phyloP scores from a whole-genome alignment of 2,888 invertebrate species.

The Acleris cristana region DNA sequence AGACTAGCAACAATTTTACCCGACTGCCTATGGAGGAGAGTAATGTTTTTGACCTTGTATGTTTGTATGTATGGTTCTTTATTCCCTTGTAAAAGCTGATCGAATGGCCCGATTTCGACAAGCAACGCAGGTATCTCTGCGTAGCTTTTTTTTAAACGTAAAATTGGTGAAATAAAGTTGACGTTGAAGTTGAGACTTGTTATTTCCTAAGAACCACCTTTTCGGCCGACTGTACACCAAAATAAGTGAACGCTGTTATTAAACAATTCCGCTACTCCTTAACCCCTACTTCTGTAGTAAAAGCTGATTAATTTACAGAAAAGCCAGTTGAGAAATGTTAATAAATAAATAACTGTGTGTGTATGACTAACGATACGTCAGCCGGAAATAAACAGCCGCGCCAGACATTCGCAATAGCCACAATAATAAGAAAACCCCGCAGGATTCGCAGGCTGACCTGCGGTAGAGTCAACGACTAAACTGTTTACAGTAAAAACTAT shows the following conservation, averaged over 20 bases:
- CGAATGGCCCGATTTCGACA: too few species aligned
- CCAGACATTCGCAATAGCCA: constrained; percentile 28
- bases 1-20: too few species aligned
- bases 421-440: constrained; percentile 37
- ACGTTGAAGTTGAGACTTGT: too few species aligned
- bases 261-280: not conserved
- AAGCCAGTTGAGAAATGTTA: constrained; percentile 21
- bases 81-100: too few species aligned
- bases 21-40: too few species aligned
- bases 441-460: constrained; percentile 33
- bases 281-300: not conserved
- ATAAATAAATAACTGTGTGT: constrained; percentile 14
- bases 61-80: too few species aligned
- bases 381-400: constrained; percentile 38
- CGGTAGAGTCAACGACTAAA: constrained; percentile 17
- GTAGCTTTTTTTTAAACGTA: too few species aligned
- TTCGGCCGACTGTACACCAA: too few species aligned
- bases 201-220: too few species aligned
- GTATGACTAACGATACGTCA: constrained; percentile 46
- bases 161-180: too few species aligned
- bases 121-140: too few species aligned
- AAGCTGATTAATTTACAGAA: constrained; percentile 21
- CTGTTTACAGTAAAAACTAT: not conserved
- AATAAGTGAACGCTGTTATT: not conserved
- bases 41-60: too few species aligned